Evolutionary conservation across 2,888 invertebrate genomes (phyloP), one percentile per base, ranked within the genome.

Genomic region (Frankliniella fusca): DNA sequence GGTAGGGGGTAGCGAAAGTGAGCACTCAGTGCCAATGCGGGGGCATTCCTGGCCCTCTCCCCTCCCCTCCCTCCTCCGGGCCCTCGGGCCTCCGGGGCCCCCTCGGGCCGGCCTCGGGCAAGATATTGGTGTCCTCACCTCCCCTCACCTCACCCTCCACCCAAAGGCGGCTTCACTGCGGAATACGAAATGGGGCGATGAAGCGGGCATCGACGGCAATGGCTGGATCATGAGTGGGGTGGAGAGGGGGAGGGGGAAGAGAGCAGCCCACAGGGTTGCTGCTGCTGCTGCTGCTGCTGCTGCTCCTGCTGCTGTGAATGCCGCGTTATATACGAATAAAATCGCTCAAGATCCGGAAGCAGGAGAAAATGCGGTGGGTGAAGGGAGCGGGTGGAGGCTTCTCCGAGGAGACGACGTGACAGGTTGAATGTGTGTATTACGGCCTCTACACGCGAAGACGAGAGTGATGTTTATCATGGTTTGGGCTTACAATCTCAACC

Each of bases 111-210:
- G 38, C 38, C 38, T 38, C 7, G 27, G 70, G 70, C 70, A 76
- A 76, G 70, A 76, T 76, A 76, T 76, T 76, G 70, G 70, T 76
- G 70, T 27, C 70, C 70, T 27, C 70, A 23, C 70, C 70, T 27
- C 27, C 70, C 70, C 27, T 9, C 54, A 11, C 54, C 54, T 5
- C 70, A 1, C 70, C 70, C 9, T 11, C 23, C 70, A 8, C 70
- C 27, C 70, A 76, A 70, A 70, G 70, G 70, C 70, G 70, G 61
- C 61, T 61, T 38, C 61, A n/a, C 61, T n/a, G 61, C n/a, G 61
- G 70, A 76, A 76, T 76, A 76, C 70, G 70, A 76, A 76, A 76
- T 76, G 70, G 70, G 70, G 70, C 70, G 70, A 76, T 76, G 70
- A 76, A 76, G 70, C 23, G 70, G 23, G 70, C 70, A 76, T 76